These are phyloP conservation scores for Arvicanthis niloticus DNA, from an alignment of 2,113 vertebrate species.

Conservation along the genomic window DNA sequence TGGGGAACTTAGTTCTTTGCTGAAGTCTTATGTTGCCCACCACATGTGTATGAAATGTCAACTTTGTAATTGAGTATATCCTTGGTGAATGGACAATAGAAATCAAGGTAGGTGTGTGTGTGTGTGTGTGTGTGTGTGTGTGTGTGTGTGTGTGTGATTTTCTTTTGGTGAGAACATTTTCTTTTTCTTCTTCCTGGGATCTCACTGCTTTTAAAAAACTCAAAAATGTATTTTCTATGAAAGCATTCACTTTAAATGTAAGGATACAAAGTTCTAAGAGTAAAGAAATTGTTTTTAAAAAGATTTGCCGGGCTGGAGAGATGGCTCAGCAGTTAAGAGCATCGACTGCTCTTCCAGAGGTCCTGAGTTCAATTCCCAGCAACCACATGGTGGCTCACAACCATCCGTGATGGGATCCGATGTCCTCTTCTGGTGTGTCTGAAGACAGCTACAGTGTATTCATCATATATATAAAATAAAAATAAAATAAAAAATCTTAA, in stretches of 20 bases:
- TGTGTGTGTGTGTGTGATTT: not conserved
- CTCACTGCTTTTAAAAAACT: not conserved
- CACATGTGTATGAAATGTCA: not conserved
- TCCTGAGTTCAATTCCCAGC: too few species aligned
- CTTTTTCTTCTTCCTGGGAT: not conserved
- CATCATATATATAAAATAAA: too few species aligned
- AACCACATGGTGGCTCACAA: too few species aligned
- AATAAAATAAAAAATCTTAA: too few species aligned
- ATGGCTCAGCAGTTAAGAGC: too few species aligned
- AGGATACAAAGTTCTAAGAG: not conserved
- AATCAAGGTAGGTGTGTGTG: not conserved
- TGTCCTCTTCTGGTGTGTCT: too few species aligned
- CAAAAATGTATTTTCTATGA: too few species aligned
- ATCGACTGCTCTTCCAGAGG: too few species aligned
- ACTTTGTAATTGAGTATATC: not conserved
- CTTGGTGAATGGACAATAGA: not conserved
- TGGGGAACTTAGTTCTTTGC: not conserved
- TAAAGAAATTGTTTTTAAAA: not conserved
- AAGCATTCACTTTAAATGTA: not conserved
- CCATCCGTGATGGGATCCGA: too few species aligned
- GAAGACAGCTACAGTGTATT: too few species aligned
- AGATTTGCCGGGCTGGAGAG: too few species aligned
- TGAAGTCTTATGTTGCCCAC: not conserved
- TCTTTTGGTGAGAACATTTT: not conserved
- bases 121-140: not conserved